Base-by-base conservation (phyloP, 2,888 invertebrate species). In the Osedax frankpressi region DNA sequence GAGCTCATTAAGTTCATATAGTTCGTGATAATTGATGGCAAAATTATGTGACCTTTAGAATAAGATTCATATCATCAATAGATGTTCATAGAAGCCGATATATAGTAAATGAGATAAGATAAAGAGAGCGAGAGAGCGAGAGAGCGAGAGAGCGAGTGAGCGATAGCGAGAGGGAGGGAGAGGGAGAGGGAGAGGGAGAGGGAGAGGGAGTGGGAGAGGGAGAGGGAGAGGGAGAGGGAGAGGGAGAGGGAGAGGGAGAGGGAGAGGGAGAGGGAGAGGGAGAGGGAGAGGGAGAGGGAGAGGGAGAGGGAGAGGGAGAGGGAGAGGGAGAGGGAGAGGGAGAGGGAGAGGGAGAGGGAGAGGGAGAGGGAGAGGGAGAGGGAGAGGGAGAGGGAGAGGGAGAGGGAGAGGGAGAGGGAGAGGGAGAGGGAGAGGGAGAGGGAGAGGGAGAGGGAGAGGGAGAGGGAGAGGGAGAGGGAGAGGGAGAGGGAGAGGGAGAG, bases 201-300 rank as follows among this genome's bases (percentile, higher is more conserved):
- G 44, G 26, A 72, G 30, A 73, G 70, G 70, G 70, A 72, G 71
- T 19, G 71, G n/a, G 1, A 70, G 68, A 6, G 30, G 30, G 3
- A 73, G 25, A 14, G 28, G 24, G 2, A 73, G 73, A 60, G 73
- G 28, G 19, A 73, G 73, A 60, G 1, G 28, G 44, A 73, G 73
- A 14, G 70, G 28, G 1, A 73, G 29, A 25, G 24, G 30, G 3
- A 28, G 71, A 59, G 59, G 19, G 59, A 59, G 59, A 59, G 59
- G 19, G 59, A 59, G 59, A 59, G 59, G 19, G 59, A 59, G 59
- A 59, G 59, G 19, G 59, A 59, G 59, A 59, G 59, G 19, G 25
- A 30, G 73, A 60, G 27, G 25, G 24, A 72, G 73, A 14, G 14
- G 25, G 44, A 72, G 70, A 72, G 70, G 25, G 68, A 6, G 26